Conservation (phyloP, 2,113 vertebrate species). For the Elaphurus davidianus region DNA sequence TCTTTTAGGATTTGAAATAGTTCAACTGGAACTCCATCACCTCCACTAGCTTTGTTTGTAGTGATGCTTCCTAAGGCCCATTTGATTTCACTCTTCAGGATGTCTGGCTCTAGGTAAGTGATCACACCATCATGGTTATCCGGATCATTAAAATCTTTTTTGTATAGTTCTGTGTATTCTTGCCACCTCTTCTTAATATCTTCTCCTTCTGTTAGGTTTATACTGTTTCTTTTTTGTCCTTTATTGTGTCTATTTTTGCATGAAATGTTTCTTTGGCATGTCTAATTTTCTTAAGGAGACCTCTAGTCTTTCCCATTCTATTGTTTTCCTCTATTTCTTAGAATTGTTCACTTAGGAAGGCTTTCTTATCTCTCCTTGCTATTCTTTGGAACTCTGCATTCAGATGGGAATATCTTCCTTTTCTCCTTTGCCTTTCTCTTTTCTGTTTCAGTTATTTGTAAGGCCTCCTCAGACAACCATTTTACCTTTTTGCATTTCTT, state of each 20-base stretch:
- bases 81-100: not conserved
- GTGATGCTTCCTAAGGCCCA: not conserved
- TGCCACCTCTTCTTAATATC: not conserved
- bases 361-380: not conserved
- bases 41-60: not conserved
- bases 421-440: not conserved
- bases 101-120: not conserved
- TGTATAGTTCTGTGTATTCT: not conserved
- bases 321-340: not conserved
- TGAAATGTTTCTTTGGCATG: not conserved
- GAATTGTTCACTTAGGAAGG: not conserved
- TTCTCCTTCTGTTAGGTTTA: not conserved
- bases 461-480: not conserved
- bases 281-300: not conserved
- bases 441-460: not conserved
- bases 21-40: not conserved
- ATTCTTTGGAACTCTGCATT: not conserved
- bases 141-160: not conserved
- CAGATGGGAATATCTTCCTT: not conserved
- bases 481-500: not conserved
- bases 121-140: not conserved
- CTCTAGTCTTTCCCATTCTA: not conserved
- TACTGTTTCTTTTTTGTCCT: not conserved
- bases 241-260: not conserved
- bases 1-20: not conserved